A percentile compares a stretch with the other conserved stretches of the same genome.
Evolutionary conservation across 2,797 vertebrate genomes (phyloP).

Genomic region (Diglossa cyanea): DNA sequence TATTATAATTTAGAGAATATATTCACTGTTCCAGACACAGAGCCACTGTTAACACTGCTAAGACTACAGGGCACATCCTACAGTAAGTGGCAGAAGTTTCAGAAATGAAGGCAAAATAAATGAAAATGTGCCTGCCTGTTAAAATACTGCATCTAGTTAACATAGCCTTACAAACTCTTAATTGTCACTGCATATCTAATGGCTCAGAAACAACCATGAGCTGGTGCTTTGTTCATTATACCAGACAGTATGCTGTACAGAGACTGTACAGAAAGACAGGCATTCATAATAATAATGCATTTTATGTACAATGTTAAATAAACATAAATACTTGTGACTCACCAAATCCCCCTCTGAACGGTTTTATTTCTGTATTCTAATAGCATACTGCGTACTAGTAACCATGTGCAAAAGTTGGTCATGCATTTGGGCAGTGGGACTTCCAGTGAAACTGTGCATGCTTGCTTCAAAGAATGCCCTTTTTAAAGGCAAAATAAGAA

Average conservation of each 20-base stretch:
- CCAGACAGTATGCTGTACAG: neutral
- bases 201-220: constrained; percentile 20
- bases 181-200: constrained; percentile 12
- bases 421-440: neutral
- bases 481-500: neutral
- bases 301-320: neutral
- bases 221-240: neutral
- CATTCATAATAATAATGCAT: neutral
- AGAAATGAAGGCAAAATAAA: constrained; percentile 22
- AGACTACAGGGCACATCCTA: neutral
- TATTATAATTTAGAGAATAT: constrained; percentile 39
- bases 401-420: neutral
- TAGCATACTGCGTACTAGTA: neutral
- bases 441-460: neutral
- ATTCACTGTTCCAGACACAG: constrained; percentile 55
- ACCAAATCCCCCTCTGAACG: neutral
- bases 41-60: neutral
- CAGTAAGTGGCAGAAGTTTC: constrained; percentile 10
- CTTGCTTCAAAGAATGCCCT: neutral
- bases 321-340: neutral
- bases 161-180: constrained; percentile 1
- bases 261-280: neutral
- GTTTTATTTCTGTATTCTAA: neutral
- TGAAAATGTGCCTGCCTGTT: constrained; percentile 20
- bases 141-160: constrained; percentile 50